Base-by-base conservation (phyloP, 2,888 invertebrate species). In the Serripes groenlandicus region DNA sequence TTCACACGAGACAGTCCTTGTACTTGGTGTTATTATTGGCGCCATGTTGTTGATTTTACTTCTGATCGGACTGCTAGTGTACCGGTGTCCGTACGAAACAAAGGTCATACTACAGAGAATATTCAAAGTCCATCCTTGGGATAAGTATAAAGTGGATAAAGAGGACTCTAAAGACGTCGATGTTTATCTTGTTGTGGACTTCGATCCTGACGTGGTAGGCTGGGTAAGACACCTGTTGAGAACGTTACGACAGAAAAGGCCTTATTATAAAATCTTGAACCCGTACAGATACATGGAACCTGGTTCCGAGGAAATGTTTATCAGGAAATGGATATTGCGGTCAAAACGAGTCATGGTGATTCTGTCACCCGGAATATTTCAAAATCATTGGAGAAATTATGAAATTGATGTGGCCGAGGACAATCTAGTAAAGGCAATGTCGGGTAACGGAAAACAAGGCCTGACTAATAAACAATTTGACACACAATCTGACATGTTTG, bases 31-130 rank as follows among this genome's bases (percentile, higher is more conserved):
- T 18, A 7, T 49, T 42, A 9, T 76, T 28, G 62, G 21, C 0
- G 15, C 70, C 3, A 9, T 76, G 9, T 18, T 70, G 0, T 23
- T 74, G 9, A 32, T 15, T 11, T n/a, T 83, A 0, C 30, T 75
- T 32, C 54, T 56, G 15, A 74, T 75, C 7, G 30, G 64, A 15
- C 62, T 87, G 0, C 85, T 85, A 35, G 87, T 85, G 3, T 81
- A 73, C 54, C 56, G 84, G 7, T 89, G 89, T 71, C 89, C 89
- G 0, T 89, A 89, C 52, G 88, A 88, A 56, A 87, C 89, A 0
- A 85, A 86, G 77, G 89, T 89, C 30, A 66, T 89, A 54, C 21
- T 89, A 21, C 78, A 80, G 18, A 83, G 76, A 66, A 18, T 88
- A 9, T 79, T 86, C 4, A 52, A 75, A 2, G 72, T 83, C 18